phyloP scores from a whole-genome alignment of 2,797 vertebrate genomes.

The Myiotriccus ornatus region DNA sequence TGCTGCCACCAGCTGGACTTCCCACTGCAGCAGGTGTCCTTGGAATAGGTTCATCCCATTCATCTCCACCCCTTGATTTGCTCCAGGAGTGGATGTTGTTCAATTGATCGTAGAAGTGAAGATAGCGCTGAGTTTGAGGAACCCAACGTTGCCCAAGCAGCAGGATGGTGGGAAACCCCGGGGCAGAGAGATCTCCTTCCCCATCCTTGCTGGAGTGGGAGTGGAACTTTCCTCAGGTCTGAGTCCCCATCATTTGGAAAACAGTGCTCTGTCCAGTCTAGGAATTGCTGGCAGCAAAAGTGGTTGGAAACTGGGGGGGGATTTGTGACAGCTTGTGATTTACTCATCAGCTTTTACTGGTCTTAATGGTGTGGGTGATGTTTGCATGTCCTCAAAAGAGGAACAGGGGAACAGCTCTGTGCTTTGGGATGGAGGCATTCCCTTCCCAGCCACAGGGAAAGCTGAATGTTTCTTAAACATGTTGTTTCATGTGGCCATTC shows the following conservation, averaged over 20 bases:
- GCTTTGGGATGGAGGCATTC: background rate
- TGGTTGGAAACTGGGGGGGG: background rate
- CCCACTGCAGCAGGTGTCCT: background rate
- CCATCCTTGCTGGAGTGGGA: accelerated
- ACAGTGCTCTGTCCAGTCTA: accelerated
- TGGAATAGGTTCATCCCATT: background rate
- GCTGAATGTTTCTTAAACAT: background rate
- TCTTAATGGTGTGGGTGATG: background rate
- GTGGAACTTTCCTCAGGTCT: background rate
- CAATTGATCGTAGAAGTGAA: accelerated
- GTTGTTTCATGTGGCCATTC: accelerated
- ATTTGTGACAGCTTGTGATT: background rate
- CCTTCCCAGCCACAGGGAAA: background rate
- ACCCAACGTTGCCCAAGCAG: background rate
- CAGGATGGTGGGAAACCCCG: background rate
- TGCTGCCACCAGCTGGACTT: background rate
- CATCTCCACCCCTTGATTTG: background rate
- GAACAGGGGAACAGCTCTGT: background rate
- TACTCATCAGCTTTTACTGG: background rate
- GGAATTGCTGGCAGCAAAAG: background rate
- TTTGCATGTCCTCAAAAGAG: background rate
- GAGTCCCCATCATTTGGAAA: accelerated
- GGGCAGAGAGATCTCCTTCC: background rate
- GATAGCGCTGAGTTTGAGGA: background rate
- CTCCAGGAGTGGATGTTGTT: background rate